A percentile compares a stretch with the other conserved stretches of the same genome.
Conservation (phyloP, 2,797 vertebrate species). For the Labeo calbasu region DNA sequence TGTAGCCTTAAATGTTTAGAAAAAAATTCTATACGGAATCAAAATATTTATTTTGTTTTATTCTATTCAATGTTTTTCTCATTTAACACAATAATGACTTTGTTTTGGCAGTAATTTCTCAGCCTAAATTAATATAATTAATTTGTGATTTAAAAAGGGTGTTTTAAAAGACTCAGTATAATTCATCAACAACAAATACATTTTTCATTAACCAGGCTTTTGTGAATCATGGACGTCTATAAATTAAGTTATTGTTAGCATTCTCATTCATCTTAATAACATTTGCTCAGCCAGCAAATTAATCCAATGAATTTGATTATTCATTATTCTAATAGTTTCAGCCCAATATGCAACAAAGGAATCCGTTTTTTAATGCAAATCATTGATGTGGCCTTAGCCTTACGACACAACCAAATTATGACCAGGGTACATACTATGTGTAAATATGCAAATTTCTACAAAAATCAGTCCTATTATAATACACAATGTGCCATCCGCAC, state of each 20-base stretch:
- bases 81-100: not conserved
- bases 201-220: not conserved
- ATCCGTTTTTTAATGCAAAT: not conserved
- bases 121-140: not conserved
- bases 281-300: not conserved
- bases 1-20: no score
- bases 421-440: not conserved
- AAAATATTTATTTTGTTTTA: not conserved
- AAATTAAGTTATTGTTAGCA: not conserved
- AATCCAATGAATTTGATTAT: not conserved
- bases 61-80: not conserved
- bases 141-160: not conserved
- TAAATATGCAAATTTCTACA: not conserved
- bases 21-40: no score
- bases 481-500: not conserved
- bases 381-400: not conserved
- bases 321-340: not conserved
- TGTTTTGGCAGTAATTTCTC: not conserved
- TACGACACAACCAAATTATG: not conserved
- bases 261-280: not conserved
- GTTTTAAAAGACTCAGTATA: not conserved
- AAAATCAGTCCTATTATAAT: not conserved
- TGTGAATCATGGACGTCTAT: not conserved
- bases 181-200: not conserved
- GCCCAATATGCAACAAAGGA: not conserved